Evolutionary conservation across 2,888 invertebrate genomes (phyloP).

Genomic region (Melinaea menophilus): DNA sequence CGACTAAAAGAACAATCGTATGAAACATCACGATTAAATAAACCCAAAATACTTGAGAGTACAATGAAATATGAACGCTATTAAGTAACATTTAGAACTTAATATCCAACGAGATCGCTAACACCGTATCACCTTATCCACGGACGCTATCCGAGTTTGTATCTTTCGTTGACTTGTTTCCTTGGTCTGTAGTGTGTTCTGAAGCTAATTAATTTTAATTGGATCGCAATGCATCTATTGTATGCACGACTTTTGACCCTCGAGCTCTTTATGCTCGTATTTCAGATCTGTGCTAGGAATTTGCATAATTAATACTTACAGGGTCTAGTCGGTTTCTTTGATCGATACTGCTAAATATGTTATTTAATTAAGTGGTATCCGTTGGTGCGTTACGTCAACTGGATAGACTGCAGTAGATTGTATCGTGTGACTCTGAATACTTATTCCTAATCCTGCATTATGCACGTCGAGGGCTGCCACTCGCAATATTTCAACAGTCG

Average conservation of each 20-base stretch:
- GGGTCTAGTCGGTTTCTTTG: too few relatives aligned
- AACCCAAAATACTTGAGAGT: conserved; percentile 23
- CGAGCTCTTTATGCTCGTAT: conserved; percentile 39
- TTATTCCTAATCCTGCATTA: conserved; percentile 47
- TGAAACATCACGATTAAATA: conserved; percentile 29
- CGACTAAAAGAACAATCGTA: conserved; percentile 25
- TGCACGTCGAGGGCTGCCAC: conserved; percentile 47
- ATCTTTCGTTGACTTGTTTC: conserved; percentile 71
- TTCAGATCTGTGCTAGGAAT: conserved; percentile 10
- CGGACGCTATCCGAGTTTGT: conserved; percentile 58
- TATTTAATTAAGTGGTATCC: too few relatives aligned
- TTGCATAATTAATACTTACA: too few relatives aligned
- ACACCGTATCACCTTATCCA: conserved; percentile 53
- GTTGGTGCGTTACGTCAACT: conserved; percentile 14
- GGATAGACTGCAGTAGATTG: conserved; percentile 27
- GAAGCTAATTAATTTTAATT: conserved; percentile 76
- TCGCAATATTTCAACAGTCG: conserved; percentile 59
- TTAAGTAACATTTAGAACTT: conserved; percentile 37
- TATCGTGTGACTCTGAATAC: conserved; percentile 35
- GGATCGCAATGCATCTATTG: conserved; percentile 54
- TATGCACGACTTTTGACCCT: conserved; percentile 53
- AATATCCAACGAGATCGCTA: conserved; percentile 39
- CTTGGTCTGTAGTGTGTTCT: conserved; percentile 65
- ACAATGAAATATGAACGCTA: conserved; percentile 40
- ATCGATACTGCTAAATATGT: too few relatives aligned